A percentile compares a stretch with the other conserved stretches of the same genome.
phyloP scores from a whole-genome alignment of 2,797 vertebrate species.

The Tangara arthus region DNA sequence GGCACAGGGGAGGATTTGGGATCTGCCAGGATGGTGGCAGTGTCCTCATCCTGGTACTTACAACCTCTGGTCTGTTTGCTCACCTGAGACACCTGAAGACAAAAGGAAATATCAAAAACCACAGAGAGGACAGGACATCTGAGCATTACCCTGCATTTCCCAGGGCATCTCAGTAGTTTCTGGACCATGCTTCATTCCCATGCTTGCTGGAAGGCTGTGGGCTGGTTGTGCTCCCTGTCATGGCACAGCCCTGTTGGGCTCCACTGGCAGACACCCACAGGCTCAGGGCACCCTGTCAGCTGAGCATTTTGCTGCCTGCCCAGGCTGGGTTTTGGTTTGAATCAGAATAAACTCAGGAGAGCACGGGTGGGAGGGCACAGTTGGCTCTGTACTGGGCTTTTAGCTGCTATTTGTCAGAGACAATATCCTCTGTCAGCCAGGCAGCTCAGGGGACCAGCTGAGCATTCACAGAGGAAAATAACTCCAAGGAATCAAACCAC shows the following conservation, averaged over 20 bases:
- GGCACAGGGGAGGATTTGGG: not conserved
- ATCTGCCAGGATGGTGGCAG: not conserved
- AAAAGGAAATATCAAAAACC: not conserved
- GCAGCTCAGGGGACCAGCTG: not conserved
- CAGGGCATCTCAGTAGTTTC: fast-evolving
- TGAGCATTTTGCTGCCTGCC: not conserved
- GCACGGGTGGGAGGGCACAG: not conserved
- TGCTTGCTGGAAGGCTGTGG: not conserved
- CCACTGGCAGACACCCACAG: not conserved
- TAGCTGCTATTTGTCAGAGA: not conserved
- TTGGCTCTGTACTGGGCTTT: fast-evolving
- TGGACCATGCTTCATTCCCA: not conserved
- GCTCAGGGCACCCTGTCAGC: not conserved
- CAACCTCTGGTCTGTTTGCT: not conserved
- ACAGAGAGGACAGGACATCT: not conserved
- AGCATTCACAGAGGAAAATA: not conserved
- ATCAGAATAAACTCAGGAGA: not conserved
- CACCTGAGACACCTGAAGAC: fast-evolving
- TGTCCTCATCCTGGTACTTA: fast-evolving
- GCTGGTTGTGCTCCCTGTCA: not conserved
- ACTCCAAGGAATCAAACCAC: not conserved
- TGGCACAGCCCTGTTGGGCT: fast-evolving
- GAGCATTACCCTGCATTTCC: not conserved
- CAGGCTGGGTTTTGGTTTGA: not conserved
- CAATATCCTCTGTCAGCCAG: not conserved